Base-by-base conservation (phyloP, 1,140 invertebrate species). In the Drosophila saltans region DNA sequence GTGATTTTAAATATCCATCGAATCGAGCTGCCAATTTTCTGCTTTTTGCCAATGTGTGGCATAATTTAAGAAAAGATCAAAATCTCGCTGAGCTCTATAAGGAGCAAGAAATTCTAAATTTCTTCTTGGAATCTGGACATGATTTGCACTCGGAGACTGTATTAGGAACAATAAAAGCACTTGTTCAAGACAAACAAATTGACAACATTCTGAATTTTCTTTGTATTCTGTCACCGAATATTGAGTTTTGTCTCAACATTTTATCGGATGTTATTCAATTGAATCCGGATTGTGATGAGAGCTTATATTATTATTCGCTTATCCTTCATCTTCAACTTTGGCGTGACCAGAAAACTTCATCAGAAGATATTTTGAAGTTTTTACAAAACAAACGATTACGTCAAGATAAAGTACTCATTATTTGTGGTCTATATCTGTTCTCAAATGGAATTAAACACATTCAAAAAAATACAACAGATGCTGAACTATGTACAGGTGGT, bases 161-260 rank as follows among this genome's bases (percentile, higher is more conserved):
- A 40, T 63, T 75, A 16, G 45, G 66, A 10, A 73, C 66, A 24
- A 3, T 66, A 6, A 68, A 57, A 57, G 39, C 55, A 3, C 55
- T 79, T 16, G 59, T 70, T 3, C 21, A 65, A 39, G 66, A 43
- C 2, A 16, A 68, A 5, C 59, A 67, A 48, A 60, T 68, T 0
- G 64, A 76, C 66, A 55, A 80, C 57, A 71, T 79, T 41, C 30
- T 77, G 8, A 41, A 65, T 26, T 88, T 88, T 41, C 26, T 86
- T 65, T 63, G 45, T 9, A 67, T 82, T 66, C 66, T 88, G n/a
- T 56, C 63, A 0, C 33, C 72, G 36, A 3, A 88, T 11, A 24
- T 45, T 3, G 70, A 82, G 10, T 67, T 78, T 58, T 75, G 70
- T 52, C 45, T 33, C 8, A 58, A 65, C 0, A 41, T 78, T 7